Evolutionary conservation across 2,113 vertebrate genomes (phyloP), one percentile per base, ranked within the genome.

Genomic region (Bufo gargarizans): DNA sequence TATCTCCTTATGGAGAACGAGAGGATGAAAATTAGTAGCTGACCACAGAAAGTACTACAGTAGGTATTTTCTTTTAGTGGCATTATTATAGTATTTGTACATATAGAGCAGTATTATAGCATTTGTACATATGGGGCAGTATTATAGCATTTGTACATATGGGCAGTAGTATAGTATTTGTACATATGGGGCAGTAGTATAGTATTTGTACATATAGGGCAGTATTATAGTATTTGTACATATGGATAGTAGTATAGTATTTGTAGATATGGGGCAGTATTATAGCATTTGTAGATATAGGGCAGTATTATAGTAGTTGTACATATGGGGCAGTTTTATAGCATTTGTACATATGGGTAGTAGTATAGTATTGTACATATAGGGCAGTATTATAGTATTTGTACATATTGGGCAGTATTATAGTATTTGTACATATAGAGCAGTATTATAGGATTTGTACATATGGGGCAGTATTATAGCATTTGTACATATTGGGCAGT

Each of bases 231-330:
- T 71, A 43, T 33, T 45, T 71, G 16, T 72, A 45, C n/a, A n/a
- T n/a, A n/a, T n/a, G n/a, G n/a, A n/a, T n/a, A n/a, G n/a, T n/a
- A n/a, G n/a, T n/a, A n/a, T n/a, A n/a, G n/a, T 43, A 16, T 33
- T 16, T 72, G 33, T 43, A 45, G 4, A 67, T 67, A 67, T n/a
- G 65, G 65, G 6, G 65, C n/a, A 67, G 65, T 67, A 67, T 67
- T 67, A 67, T 67, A 67, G 65, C 22, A 67, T 20, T 22, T 67
- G 65, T 67, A 67, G 4, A 67, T 67, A 22, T 20, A 11, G 65
- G 11, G 65, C 65, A 67, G 65, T 67, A 67, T 67, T 67, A 67
- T 67, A 67, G 65, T 67, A 67, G 65, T 67, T 67, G 56, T 58
- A 58, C 56, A 58, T 58, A 58, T 6, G 56, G n/a, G 11, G 56